Evolutionary conservation across 2,888 invertebrate genomes (phyloP), one percentile per base, ranked within the genome.

Genomic region (Spodoptera picta): DNA sequence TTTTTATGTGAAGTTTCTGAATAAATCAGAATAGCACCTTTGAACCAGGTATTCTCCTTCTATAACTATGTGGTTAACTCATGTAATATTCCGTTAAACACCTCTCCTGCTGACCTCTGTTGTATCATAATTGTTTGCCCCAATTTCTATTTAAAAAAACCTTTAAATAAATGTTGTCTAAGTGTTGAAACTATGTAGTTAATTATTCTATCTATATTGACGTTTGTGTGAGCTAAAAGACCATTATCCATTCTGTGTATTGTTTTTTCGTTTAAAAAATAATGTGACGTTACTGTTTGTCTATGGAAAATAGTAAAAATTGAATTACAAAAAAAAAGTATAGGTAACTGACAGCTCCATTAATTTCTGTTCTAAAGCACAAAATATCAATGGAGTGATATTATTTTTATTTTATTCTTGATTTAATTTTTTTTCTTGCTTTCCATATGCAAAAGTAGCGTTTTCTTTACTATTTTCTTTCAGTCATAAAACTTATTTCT

Each of bases 41-140:
- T 69, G 68, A 57, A 64, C 66, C 71, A 73, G 76, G 77, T 79
- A 72, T 79, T 78, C 71, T 77, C 55, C 65, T 70, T 73, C 57
- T 79, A 53, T 77, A 72, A 72, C 64, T 60, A 77, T 88, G 86
- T 90, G 87, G 84, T 86, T 90, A 88, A 89, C 84, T 83, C 77
- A 86, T 83, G 84, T 90, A 89, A 91, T 88, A 87, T 81, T 74
- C 65, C 75, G 72, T 75, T 69, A 71, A 74, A 75, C 71, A 74
- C 75, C 74, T 80, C 69, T 75, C 71, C 75, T 57, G 56, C 59
- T 57, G 6, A 79, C 83, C 82, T 81, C 58, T 83, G 66, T 81
- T 67, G 69, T 80, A 74, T 80, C 73, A 61, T 54, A 65, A 7
- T 5, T 75, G 68, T 78, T 71, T 79, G 45, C 61, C 72, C 73